Conservation (phyloP, 2,888 invertebrate species). For the Clostera curtula region DNA sequence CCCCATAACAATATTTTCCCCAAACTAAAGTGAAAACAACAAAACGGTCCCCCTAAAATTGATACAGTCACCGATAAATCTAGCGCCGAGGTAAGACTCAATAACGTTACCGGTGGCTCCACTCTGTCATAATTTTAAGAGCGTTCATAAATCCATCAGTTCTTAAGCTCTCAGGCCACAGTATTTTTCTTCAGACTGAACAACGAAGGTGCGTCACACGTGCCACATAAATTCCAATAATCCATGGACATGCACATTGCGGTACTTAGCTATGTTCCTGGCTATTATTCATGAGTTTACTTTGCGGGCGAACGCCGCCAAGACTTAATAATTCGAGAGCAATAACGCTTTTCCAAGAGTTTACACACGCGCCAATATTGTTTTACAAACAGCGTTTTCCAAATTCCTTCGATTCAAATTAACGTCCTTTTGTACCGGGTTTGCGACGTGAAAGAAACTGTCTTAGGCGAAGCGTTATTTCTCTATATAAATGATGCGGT, state of each 20-base stretch:
- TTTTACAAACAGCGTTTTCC: constrained; percentile 7
- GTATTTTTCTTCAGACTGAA: constrained; percentile 57
- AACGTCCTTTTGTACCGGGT: constrained; percentile 4
- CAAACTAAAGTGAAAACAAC: constrained; percentile 36
- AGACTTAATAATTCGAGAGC: constrained; percentile 55
- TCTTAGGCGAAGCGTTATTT: too few species aligned
- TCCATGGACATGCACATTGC: constrained; percentile 51
- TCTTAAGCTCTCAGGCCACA: constrained; percentile 63
- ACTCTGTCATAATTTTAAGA: constrained; percentile 67
- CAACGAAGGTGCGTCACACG: constrained; percentile 59
- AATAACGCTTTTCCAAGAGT: constrained; percentile 39
- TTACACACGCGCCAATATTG: constrained; percentile 17
- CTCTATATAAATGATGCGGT: too few species aligned
- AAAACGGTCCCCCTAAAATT: constrained; percentile 45
- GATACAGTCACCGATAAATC: constrained; percentile 56
- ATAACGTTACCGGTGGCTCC: constrained; percentile 57
- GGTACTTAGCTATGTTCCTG: constrained; percentile 50
- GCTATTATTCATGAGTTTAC: constrained; percentile 60
- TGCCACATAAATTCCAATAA: constrained; percentile 66
- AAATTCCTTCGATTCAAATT: constrained; percentile 6
- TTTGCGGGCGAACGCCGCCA: constrained; percentile 50
- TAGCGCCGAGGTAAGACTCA: constrained; percentile 56
- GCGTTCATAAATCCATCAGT: constrained; percentile 72
- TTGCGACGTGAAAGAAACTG: too few species aligned
- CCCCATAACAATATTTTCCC: constrained; percentile 20